Evolutionary conservation across 2,113 vertebrate species (phyloP).

Genomic region (Ictalurus punctatus): DNA sequence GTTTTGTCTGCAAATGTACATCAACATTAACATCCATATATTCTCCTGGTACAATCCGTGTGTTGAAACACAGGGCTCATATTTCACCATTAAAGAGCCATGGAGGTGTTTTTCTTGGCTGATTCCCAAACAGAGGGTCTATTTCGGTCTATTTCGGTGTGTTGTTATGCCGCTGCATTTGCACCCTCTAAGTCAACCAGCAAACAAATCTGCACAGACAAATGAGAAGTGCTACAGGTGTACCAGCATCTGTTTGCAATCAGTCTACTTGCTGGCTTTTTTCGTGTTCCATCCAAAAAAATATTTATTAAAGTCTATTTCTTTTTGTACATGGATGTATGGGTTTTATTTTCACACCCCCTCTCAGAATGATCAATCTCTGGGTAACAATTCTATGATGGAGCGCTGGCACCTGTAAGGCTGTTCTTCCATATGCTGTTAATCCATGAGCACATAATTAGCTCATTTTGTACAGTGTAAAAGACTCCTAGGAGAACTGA

Average conservation of each 20-base stretch:
- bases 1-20: background rate
- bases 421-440: constrained; percentile 63
- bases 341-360: constrained; percentile 53
- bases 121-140: constrained; percentile 21
- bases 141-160: constrained; percentile 43
- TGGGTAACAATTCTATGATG: constrained; percentile 68
- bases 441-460: constrained; percentile 40
- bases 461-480: constrained; percentile 33
- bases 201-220: constrained; percentile 39
- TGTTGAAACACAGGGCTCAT: constrained; percentile 30
- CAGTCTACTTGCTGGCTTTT: constrained; percentile 57
- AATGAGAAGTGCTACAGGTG: constrained; percentile 69
- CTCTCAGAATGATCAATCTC: constrained; percentile 68
- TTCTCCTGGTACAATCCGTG: background rate
- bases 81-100: constrained; percentile 42
- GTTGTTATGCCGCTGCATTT: constrained; percentile 43
- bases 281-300: constrained; percentile 53
- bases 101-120: constrained; percentile 11
- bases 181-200: constrained; percentile 32
- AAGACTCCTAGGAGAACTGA: constrained; percentile 23
- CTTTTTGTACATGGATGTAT: constrained; percentile 33
- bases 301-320: constrained; percentile 48
- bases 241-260: constrained; percentile 69
- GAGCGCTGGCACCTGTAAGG: constrained; percentile 58
- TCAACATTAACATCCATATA: constrained; percentile 1